phyloP scores from a whole-genome alignment of 2,113 vertebrate genomes.

The Myocastor coypus region DNA sequence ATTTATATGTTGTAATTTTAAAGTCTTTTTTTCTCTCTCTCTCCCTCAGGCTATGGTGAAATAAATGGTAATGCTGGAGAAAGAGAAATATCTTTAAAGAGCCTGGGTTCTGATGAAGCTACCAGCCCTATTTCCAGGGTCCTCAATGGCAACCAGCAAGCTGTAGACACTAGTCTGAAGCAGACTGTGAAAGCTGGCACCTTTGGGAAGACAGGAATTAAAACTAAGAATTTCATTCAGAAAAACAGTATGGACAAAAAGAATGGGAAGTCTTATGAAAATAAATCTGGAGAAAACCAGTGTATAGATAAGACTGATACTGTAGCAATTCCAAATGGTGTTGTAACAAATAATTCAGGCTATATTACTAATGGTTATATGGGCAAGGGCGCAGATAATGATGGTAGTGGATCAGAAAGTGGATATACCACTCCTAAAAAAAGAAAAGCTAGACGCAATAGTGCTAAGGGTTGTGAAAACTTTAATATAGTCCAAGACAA shows the following conservation, averaged over 20 bases:
- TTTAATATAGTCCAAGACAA: conserved; percentile 92
- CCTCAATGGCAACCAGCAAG: conserved; percentile 90
- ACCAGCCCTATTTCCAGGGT: conserved; percentile 86
- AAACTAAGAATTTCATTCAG: conserved; percentile 91
- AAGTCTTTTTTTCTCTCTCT: conserved; percentile 50
- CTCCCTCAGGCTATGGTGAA: conserved; percentile 87
- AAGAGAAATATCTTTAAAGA: conserved; percentile 86
- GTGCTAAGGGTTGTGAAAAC: conserved; percentile 92
- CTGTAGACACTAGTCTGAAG: conserved; percentile 84
- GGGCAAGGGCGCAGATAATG: conserved; percentile 93
- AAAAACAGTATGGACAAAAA: conserved; percentile 97
- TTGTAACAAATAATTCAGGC: conserved; percentile 89
- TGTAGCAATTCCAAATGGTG: conserved; percentile 92
- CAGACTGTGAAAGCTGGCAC: conserved; percentile 85
- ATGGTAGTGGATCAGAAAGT: conserved; percentile 96
- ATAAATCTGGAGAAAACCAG: conserved; percentile 90
- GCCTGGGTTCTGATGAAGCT: conserved; percentile 85
- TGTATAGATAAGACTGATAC: conserved; percentile 92
- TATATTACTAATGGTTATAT: conserved; percentile 96
- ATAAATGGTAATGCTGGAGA: conserved; percentile 90
- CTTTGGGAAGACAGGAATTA: conserved; percentile 92
- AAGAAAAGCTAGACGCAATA: conserved; percentile 93
- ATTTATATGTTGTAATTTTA: conserved; percentile 61
- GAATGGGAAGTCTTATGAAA: conserved; percentile 93
- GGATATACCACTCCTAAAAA: conserved; percentile 97